phyloP scores from a whole-genome alignment of 2,113 vertebrate genomes.

The Pungitius pungitius region DNA sequence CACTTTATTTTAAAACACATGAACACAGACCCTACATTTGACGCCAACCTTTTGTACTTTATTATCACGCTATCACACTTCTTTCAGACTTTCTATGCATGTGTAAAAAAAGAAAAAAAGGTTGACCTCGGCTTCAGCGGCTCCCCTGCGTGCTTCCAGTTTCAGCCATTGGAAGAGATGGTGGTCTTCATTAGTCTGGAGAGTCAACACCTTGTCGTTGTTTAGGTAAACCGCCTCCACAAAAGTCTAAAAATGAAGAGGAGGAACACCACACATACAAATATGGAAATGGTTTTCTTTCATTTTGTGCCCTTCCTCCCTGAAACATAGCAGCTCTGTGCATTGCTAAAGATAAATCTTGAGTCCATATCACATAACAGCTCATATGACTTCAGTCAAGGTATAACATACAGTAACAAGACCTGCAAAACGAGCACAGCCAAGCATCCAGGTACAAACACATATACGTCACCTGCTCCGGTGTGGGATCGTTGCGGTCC shows the following conservation, averaged over 20 bases:
- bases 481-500: slow-evolving; percentile 69
- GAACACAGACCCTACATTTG: not conserved
- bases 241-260: slow-evolving; percentile 63
- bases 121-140: slow-evolving; percentile 79
- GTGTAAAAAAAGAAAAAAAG: not conserved
- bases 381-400: slow-evolving; percentile 9
- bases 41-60: not conserved
- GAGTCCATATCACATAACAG: slow-evolving; percentile 4
- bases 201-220: slow-evolving; percentile 73
- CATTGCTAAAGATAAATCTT: not conserved
- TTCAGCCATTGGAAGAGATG: slow-evolving; percentile 85
- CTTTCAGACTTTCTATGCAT: not conserved
- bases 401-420: not conserved
- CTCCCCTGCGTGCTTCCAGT: slow-evolving; percentile 79
- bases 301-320: not conserved
- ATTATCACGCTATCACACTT: not conserved
- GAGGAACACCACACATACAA: not conserved
- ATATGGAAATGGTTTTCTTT: not conserved
- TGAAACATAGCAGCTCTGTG: not conserved
- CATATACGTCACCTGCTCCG: slow-evolving; percentile 71
- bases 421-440: not conserved
- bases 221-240: slow-evolving; percentile 81
- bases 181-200: slow-evolving; percentile 79
- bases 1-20: not conserved
- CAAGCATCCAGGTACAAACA: not conserved